These are phyloP conservation scores for Herminia tarsipennalis DNA, from an alignment of 2,888 invertebrate genomes.

Conservation along the genomic window DNA sequence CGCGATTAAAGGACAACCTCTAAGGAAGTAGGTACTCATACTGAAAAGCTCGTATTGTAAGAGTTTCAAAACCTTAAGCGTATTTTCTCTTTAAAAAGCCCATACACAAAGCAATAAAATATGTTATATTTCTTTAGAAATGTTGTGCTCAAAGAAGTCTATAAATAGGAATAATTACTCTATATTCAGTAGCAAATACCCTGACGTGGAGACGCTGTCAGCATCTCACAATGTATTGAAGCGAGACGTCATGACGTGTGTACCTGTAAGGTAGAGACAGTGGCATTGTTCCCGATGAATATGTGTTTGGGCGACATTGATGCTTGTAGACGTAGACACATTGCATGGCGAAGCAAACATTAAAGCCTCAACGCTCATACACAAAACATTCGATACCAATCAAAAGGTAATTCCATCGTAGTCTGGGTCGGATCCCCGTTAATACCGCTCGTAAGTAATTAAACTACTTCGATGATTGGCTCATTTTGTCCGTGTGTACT, in stretches of 20 bases:
- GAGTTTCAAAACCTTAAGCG: no score
- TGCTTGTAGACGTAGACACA: neutral
- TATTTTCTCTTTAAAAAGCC: no score
- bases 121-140: no score
- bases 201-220: constrained; percentile 21
- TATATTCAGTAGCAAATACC: no score
- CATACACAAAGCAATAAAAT: no score
- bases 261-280: constrained; percentile 11
- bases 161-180: neutral
- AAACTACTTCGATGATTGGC: constrained; percentile 46
- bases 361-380: constrained; percentile 8
- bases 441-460: constrained; percentile 39
- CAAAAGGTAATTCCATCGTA: constrained; percentile 37
- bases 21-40: no score
- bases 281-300: constrained; percentile 21
- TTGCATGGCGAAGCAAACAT: neutral
- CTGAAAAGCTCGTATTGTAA: no score
- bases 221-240: constrained; percentile 29
- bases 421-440: constrained; percentile 27
- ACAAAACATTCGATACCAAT: constrained; percentile 25
- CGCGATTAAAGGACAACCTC: no score
- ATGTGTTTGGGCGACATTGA: constrained; percentile 24
- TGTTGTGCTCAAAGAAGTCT: no score
- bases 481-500: constrained; percentile 24
- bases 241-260: constrained; percentile 16